Base-by-base conservation (phyloP, 2,113 vertebrate genomes). In the Turdus rufiventris region DNA sequence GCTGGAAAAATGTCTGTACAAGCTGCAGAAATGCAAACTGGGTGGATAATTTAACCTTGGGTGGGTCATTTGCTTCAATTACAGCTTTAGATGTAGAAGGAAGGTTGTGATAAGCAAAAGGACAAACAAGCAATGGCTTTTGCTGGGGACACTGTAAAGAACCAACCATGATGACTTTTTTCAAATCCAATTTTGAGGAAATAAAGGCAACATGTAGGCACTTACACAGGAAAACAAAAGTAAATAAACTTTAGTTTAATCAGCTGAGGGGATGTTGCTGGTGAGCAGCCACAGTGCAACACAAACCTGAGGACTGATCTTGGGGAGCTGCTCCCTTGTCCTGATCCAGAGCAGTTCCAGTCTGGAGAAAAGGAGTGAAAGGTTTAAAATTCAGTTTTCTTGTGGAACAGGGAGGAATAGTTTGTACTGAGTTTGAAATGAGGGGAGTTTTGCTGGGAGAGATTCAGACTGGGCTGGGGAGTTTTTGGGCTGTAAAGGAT, bases 341-440 rank as follows among this genome's bases (percentile, higher is more conserved):
- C 34, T 73, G 20, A 36, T 25, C 57, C 45, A 60, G 14, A 70
- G 42, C 26, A 31, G 4, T 56, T 83, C 31, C 17, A 36, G 31
- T 50, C 42, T 79, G 58, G 29, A 36, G 58, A 38, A 76, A 57
- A 79, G 34, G 19, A 67, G 26, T 12, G 40, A 15, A 36, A 79
- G 34, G 42, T 26, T 82, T 70, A 34, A 87, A 84, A 60, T 36
- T 18, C 5, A 50, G 21, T 63, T 74, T 75, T 33, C 21, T 78
- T 0, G 0, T 33, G 50, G 38, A 66, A 14, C 12, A 48, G 20
- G 8, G 42, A 77, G 24, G 15, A 58, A 18, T 19, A 4, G 28
- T 57, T 85, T 61, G 16, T 65, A 2, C 19, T 53, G 57, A 38
- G 17, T 4, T 38, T 68, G 36, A 50, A 92, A 38, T 33, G 33